Conservation (phyloP, 1,140 invertebrate genomes). For the Magallana gigas region DNA sequence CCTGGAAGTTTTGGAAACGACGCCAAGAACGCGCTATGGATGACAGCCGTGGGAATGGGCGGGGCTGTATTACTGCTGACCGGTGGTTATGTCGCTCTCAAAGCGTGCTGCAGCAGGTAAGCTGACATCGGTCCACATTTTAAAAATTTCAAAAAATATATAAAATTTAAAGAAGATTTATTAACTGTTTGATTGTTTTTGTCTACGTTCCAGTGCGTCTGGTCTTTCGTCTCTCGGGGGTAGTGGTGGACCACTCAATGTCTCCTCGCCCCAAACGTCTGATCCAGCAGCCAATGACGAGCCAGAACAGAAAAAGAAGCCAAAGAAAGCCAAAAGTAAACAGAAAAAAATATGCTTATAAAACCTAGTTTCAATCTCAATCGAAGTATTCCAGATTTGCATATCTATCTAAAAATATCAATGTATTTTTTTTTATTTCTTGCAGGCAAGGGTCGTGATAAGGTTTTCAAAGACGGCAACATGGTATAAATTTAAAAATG, state of each 20-base stretch:
- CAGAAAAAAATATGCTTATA: neutral
- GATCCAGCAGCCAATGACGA: neutral
- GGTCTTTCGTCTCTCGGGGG: neutral
- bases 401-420: neutral
- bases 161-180: too few relatives aligned
- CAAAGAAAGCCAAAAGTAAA: neutral
- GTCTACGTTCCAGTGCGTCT: neutral
- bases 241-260: neutral
- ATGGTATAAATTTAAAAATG: neutral
- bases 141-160: too few relatives aligned
- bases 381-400: neutral
- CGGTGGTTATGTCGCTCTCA: neutral
- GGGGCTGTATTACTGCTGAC: neutral
- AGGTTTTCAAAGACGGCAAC: conserved; percentile 34
- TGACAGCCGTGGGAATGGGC: conserved; percentile 4
- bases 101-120: neutral
- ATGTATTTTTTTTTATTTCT: neutral
- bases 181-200: too few relatives aligned
- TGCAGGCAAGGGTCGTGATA: conserved; percentile 29
- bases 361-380: neutral
- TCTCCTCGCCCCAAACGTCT: neutral
- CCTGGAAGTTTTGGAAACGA: conserved; percentile 7
- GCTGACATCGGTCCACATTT: neutral
- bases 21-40: conserved; percentile 14
- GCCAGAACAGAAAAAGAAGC: neutral